These are phyloP conservation scores for Falco punctatus DNA, from an alignment of 2,113 vertebrate genomes.

Conservation along the genomic window DNA sequence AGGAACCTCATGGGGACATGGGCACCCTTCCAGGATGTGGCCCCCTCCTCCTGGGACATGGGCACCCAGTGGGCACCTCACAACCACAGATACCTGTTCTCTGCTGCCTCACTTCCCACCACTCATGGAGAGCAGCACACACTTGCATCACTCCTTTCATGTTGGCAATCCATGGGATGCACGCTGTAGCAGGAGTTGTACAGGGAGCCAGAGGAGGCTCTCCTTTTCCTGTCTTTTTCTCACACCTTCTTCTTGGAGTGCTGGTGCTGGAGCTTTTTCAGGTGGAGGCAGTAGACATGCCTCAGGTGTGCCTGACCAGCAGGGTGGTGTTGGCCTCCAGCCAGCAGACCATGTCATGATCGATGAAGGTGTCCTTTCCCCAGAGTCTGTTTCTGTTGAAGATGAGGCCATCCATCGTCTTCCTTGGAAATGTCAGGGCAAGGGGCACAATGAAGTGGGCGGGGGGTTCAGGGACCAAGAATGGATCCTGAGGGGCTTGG, in stretches of 20 bases:
- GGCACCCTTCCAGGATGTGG: background rate
- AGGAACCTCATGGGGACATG: background rate
- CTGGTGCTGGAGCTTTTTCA: background rate
- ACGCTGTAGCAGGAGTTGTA: no score
- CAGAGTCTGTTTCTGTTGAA: background rate
- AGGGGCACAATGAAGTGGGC: background rate
- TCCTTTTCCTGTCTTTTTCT: background rate
- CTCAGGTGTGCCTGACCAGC: background rate
- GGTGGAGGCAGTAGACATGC: background rate
- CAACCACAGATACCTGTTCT: background rate
- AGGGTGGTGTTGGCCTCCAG: background rate
- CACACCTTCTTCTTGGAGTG: fast-evolving
- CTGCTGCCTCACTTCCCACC: background rate
- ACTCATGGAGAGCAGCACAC: background rate
- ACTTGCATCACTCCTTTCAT: background rate
- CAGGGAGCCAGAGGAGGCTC: no score
- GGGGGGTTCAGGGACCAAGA: background rate
- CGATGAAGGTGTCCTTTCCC: background rate
- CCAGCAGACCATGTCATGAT: background rate
- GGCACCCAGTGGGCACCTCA: no score
- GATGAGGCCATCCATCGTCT: fast-evolving
- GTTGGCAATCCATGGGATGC: no score
- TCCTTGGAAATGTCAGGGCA: background rate
- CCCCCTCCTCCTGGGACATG: background rate
- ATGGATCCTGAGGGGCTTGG: background rate